A percentile compares a stretch with the other conserved stretches of the same genome.
Evolutionary conservation across 30 jellyfish, hydroid and myxozoan genomes (phyloP).

Genomic region (Rhopilema esculentum): DNA sequence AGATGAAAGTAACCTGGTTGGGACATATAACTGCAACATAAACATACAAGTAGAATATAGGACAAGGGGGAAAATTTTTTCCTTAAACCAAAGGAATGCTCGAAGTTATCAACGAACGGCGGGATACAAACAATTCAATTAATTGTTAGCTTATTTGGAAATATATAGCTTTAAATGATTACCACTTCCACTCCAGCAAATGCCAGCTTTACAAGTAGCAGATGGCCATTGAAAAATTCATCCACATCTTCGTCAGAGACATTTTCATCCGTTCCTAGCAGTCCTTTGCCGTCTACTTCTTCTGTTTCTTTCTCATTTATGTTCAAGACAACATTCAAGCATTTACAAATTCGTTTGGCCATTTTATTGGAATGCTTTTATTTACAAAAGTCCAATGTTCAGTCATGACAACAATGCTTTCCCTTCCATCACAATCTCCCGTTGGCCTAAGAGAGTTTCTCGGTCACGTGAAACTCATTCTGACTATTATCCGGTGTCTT

Average conservation of each 20-base stretch:
- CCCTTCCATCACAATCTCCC: neutral
- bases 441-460: constrained; percentile 11
- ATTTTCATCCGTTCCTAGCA: constrained; percentile 66
- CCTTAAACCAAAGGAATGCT: no score
- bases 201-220: constrained; percentile 80
- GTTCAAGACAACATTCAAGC: constrained; percentile 79
- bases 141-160: no score
- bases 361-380: constrained; percentile 4
- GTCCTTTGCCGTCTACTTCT: constrained; percentile 40
- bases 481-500: neutral
- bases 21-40: no score
- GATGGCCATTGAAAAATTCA: constrained; percentile 59
- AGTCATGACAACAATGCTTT: neutral
- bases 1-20: no score
- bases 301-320: constrained; percentile 44
- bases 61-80: no score
- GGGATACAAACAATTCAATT: no score
- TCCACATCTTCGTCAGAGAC: constrained; percentile 23
- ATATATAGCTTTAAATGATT: neutral
- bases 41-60: no score
- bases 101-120: no score
- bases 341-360: constrained; percentile 81
- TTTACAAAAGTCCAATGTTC: neutral
- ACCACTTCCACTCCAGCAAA: constrained; percentile 94
- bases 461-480: constrained; percentile 61